These are phyloP conservation scores for Agonopterix heracliana DNA, from an alignment of 2,888 invertebrate genomes.

Conservation along the genomic window DNA sequence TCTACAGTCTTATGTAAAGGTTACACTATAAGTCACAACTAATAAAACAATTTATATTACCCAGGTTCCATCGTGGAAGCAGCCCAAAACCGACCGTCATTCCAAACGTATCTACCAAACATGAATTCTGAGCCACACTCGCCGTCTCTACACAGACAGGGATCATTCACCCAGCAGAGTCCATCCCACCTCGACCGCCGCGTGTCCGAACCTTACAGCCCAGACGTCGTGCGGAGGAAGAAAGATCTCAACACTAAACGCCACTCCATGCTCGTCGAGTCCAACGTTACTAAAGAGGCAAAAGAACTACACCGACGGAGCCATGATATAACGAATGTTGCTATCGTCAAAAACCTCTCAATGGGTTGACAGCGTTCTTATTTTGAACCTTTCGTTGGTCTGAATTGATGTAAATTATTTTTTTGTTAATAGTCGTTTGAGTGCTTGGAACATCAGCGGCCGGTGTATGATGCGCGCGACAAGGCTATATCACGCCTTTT, in stretches of 20 bases:
- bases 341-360: conserved; percentile 57
- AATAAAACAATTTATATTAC: neutral
- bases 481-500: too few species aligned
- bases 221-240: conserved; percentile 59
- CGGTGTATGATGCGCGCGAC: too few species aligned
- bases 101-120: conserved; percentile 68
- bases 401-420: neutral
- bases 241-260: conserved; percentile 55
- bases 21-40: too few species aligned
- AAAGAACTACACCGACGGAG: conserved; percentile 60
- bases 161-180: conserved; percentile 35
- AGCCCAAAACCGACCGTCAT: conserved; percentile 77
- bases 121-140: conserved; percentile 39
- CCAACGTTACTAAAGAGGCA: conserved; percentile 49
- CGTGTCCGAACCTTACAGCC: conserved; percentile 62
- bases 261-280: conserved; percentile 66
- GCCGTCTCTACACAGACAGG: conserved; percentile 43
- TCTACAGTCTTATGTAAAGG: too few species aligned
- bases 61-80: conserved; percentile 82
- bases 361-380: conserved; percentile 55
- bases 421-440: neutral
- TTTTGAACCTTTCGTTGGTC: conserved; percentile 15
- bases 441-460: too few species aligned
- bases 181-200: conserved; percentile 46
- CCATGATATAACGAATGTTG: conserved; percentile 41